Evolutionary conservation across 2,797 vertebrate species (phyloP).

Genomic region (Etheostoma perlongum): DNA sequence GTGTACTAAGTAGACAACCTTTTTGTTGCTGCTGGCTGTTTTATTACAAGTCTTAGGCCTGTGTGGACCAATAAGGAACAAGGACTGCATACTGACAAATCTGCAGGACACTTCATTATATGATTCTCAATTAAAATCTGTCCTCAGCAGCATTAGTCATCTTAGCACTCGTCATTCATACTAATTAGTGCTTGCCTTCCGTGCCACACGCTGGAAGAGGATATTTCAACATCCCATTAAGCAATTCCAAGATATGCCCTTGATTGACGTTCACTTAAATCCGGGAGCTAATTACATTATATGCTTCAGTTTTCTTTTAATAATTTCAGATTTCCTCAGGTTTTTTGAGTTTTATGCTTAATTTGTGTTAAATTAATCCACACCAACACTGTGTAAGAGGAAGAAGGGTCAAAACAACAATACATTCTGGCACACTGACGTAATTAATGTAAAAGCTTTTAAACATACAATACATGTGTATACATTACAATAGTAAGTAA

Average conservation of each 20-base stretch:
- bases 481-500: neutral
- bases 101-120: slow-evolving; percentile 84
- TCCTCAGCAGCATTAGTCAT: slow-evolving; percentile 87
- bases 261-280: slow-evolving; percentile 87
- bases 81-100: slow-evolving; percentile 80
- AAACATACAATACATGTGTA: slow-evolving; percentile 6
- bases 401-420: slow-evolving; percentile 25
- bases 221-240: slow-evolving; percentile 89
- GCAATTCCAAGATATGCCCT: slow-evolving; percentile 81
- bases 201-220: slow-evolving; percentile 82
- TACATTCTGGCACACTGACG: slow-evolving; percentile 2
- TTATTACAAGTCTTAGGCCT: slow-evolving; percentile 49
- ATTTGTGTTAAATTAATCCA: slow-evolving; percentile 57
- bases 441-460: slow-evolving; percentile 16
- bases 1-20: neutral
- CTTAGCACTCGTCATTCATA: slow-evolving; percentile 86
- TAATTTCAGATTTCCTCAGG: slow-evolving; percentile 69
- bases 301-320: slow-evolving; percentile 81
- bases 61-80: slow-evolving; percentile 75
- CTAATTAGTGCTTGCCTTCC: slow-evolving; percentile 85
- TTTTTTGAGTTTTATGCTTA: slow-evolving; percentile 56
- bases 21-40: slow-evolving; percentile 47
- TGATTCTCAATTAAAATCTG: slow-evolving; percentile 89
- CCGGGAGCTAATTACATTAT: slow-evolving; percentile 84
- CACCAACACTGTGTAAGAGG: slow-evolving; percentile 1